Base-by-base conservation (phyloP, 2,797 vertebrate genomes). In the Sebastes hubbsi region DNA sequence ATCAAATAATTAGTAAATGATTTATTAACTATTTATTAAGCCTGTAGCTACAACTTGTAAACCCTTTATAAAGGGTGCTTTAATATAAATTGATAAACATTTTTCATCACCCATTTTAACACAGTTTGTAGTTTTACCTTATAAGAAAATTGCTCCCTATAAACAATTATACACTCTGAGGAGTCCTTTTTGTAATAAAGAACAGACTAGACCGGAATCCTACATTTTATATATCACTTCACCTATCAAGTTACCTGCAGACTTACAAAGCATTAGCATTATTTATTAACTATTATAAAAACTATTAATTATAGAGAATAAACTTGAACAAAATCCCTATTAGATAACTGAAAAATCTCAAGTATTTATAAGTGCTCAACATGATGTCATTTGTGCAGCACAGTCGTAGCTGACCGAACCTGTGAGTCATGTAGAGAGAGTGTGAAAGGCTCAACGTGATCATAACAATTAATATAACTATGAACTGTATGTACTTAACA, bases 381-480 rank as follows among this genome's bases (percentile, higher is more conserved):
- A 54, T 62, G n/a, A n/a, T 42, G 27, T 25, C 2, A 42, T 60
- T 59, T 54, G 38, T 64, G 70, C 61, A 56, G 66, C 54, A 29
- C 67, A 61, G 38, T 64, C 55, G 13, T 16, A 59, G 29, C 12
- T 52, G 24, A 72, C 68, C 30, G 29, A 36, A n/a, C 12, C 14
- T 18, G 55, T 71, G 79, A 78, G 59, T 81, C 59, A 70, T 66
- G 6, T 6, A 20, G 46, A 52, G 46, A 52, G 46, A 38, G 59
- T 75, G 32, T 84, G 16, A 84, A 75, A 71, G 58, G 52, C 42
- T 75, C 34, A 62, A 67, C 5, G 22, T 56, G 69, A 60, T 60
- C 63, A 71, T 63, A 60, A 55, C 25, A 56, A 55, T 34, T 24
- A n/a, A 58, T 29, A 24, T 24, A 71, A 70, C 22, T 27, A 58